These are phyloP conservation scores for Synergus itoensis DNA, from an alignment of 2,888 invertebrate species.

Conservation along the genomic window DNA sequence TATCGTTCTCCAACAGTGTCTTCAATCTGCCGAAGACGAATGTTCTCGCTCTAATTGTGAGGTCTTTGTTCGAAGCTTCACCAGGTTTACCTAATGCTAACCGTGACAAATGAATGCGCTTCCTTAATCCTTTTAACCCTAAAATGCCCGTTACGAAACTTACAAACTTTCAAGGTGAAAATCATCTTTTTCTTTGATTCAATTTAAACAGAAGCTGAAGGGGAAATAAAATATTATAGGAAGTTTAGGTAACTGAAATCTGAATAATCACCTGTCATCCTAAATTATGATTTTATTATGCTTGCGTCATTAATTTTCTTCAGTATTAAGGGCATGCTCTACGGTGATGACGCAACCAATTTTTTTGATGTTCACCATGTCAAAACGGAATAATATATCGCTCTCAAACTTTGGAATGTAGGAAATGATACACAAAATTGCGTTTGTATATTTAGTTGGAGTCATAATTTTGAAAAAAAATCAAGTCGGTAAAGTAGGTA, in stretches of 20 bases:
- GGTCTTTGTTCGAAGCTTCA: not conserved
- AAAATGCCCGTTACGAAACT: too few species aligned
- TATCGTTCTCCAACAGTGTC: not conserved
- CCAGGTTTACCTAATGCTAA: not conserved
- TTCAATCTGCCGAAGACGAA: not conserved
- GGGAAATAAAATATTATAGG: not conserved
- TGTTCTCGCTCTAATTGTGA: not conserved
- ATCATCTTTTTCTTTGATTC: not conserved
- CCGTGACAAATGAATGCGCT: not conserved
- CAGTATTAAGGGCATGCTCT: too few species aligned
- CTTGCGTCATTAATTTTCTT: not conserved
- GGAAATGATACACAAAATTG: too few species aligned
- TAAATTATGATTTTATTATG: not conserved
- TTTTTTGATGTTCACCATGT: too few species aligned
- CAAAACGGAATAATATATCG: too few species aligned
- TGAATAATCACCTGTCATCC: not conserved
- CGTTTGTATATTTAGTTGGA: too few species aligned
- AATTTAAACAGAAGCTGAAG: not conserved
- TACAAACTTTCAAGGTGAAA: slow-evolving; percentile 3
- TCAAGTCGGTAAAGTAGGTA: too few species aligned
- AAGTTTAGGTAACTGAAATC: not conserved
- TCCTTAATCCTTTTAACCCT: not conserved
- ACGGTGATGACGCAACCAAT: too few species aligned
- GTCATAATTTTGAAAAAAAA: too few species aligned
- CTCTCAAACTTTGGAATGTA: too few species aligned